A percentile compares a stretch with the other conserved stretches of the same genome.
phyloP scores from a whole-genome alignment of 2,113 vertebrate genomes.

The Equus quagga region DNA sequence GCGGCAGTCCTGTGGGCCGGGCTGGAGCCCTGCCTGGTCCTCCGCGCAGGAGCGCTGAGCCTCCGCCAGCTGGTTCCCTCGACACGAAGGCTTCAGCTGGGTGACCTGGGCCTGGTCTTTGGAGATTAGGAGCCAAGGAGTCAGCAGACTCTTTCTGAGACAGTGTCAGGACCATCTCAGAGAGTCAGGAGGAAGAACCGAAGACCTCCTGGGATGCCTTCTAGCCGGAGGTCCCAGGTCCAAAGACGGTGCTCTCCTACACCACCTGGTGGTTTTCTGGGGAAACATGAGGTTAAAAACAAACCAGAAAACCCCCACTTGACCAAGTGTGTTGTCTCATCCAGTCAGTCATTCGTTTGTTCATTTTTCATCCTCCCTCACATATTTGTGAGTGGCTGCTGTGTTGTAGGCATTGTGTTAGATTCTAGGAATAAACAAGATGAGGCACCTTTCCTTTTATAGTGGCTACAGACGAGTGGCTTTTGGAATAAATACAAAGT shows the following conservation, averaged over 20 bases:
- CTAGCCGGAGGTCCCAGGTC: not conserved
- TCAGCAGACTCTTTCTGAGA: not conserved
- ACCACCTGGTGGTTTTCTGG: slow-evolving; percentile 36
- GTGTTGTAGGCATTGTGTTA: not conserved
- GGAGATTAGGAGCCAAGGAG: not conserved
- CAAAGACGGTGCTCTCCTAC: not conserved
- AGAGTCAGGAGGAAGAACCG: not conserved
- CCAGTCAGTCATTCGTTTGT: not conserved
- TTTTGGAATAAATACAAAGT: not conserved
- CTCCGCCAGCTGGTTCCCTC: not conserved
- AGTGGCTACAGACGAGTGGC: not conserved
- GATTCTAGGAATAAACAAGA: not conserved
- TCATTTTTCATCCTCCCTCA: not conserved
- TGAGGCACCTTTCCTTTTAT: not conserved
- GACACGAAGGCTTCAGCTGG: not conserved
- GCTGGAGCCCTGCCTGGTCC: not conserved
- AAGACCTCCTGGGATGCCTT: not conserved
- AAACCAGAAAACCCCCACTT: too few species aligned
- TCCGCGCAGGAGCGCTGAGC: not conserved
- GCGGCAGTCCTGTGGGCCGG: too few species aligned
- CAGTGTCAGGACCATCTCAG: not conserved
- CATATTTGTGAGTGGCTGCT: not conserved
- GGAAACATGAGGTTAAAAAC: not conserved
- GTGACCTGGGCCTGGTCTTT: not conserved
- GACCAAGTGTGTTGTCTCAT: not conserved